These are phyloP conservation scores for Thymelicus acteon DNA, from an alignment of 2,888 invertebrate species.

Conservation along the genomic window DNA sequence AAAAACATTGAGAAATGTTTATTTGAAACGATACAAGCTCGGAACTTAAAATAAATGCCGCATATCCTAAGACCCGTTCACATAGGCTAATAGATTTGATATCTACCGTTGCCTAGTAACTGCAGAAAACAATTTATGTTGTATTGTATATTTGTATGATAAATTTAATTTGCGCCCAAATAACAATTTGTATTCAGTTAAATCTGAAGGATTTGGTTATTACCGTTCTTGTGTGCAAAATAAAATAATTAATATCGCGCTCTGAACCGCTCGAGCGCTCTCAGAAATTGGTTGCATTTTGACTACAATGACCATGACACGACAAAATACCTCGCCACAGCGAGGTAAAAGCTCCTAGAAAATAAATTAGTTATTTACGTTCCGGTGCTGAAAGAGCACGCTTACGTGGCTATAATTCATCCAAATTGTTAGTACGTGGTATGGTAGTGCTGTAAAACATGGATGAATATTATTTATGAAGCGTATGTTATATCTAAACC, in stretches of 20 bases:
- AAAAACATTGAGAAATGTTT: not conserved
- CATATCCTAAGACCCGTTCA: not conserved
- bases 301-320: slow-evolving; percentile 31
- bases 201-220: slow-evolving; percentile 11
- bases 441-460: slow-evolving; percentile 32
- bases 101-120: not conserved
- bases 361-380: slow-evolving; percentile 38
- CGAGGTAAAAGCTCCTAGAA: slow-evolving; percentile 33
- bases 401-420: slow-evolving; percentile 35
- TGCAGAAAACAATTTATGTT: not conserved
- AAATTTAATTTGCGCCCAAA: slow-evolving; percentile 11
- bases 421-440: slow-evolving; percentile 36
- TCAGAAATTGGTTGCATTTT: slow-evolving; percentile 34
- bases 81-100: not conserved
- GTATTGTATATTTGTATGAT: not conserved
- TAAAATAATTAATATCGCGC: slow-evolving; percentile 29
- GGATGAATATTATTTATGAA: slow-evolving; percentile 15
- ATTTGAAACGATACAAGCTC: not conserved
- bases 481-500: slow-evolving; percentile 4
- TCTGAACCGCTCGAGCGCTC: slow-evolving; percentile 14
- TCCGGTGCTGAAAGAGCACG: slow-evolving; percentile 36
- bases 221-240: slow-evolving; percentile 12
- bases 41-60: not conserved
- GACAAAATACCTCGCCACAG: slow-evolving; percentile 34
- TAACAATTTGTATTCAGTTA: slow-evolving; percentile 21